These are phyloP conservation scores for Zele albiditarsus DNA, from an alignment of 2,888 invertebrate species.

Conservation along the genomic window DNA sequence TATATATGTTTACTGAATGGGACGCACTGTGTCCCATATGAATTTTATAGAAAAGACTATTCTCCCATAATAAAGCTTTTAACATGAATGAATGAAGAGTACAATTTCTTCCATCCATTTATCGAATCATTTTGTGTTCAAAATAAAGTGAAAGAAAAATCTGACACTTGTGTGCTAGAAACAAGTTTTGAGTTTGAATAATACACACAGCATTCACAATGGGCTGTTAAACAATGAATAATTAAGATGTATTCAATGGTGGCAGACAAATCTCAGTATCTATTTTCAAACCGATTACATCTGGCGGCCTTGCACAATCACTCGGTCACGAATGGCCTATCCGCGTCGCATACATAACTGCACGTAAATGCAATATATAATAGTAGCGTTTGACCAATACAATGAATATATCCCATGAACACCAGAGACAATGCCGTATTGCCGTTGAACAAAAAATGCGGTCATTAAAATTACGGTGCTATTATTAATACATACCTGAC, in stretches of 20 bases:
- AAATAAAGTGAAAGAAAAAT: not conserved
- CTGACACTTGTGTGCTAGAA: not conserved
- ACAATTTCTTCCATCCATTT: not conserved
- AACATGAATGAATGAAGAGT: not conserved
- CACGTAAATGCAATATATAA: not conserved
- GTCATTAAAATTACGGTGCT: slow-evolving; percentile 3
- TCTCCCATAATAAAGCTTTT: not conserved
- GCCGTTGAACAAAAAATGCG: not conserved
- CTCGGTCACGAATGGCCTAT: not conserved
- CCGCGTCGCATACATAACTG: not conserved
- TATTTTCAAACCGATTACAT: slow-evolving; percentile 38
- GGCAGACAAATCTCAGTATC: slow-evolving; percentile 12
- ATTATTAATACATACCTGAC: slow-evolving; percentile 74
- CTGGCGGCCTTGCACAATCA: slow-evolving; percentile 29
- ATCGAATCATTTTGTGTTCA: not conserved
- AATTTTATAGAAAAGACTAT: slow-evolving; percentile 3
- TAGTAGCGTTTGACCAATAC: not conserved
- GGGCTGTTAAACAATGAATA: slow-evolving; percentile 15
- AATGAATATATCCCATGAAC: slow-evolving; percentile 5
- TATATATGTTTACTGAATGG: slow-evolving; percentile 1
- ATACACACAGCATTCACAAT: not conserved
- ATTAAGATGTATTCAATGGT: slow-evolving; percentile 20
- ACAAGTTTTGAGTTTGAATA: not conserved
- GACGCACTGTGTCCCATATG: slow-evolving; percentile 13
- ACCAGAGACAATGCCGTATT: not conserved